These are phyloP conservation scores for Drosophila formosana DNA, from an alignment of 2,888 invertebrate genomes.

Conservation along the genomic window DNA sequence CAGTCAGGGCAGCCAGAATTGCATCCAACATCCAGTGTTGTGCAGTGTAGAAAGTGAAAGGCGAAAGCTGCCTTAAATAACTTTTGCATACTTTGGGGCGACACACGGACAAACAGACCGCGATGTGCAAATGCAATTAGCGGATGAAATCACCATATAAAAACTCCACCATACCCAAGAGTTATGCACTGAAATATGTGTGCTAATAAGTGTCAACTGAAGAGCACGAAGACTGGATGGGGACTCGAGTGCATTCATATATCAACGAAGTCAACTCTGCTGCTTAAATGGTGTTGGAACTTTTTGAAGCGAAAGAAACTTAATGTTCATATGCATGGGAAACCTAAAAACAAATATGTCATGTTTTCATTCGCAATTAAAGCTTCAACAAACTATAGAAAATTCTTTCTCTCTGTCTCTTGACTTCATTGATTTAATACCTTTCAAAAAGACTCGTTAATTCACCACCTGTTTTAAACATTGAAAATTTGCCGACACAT, in stretches of 20 bases:
- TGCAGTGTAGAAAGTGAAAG: slow-evolving; percentile 28
- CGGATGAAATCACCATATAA: slow-evolving; percentile 41
- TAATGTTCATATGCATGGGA: too few species aligned
- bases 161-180: slow-evolving; percentile 8
- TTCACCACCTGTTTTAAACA: not conserved
- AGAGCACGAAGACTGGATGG: not conserved
- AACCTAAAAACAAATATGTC: too few species aligned
- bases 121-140: slow-evolving; percentile 66
- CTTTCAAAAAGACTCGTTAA: not conserved
- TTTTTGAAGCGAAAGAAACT: too few species aligned
- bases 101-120: slow-evolving; percentile 39
- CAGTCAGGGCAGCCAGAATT: slow-evolving; percentile 22
- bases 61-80: slow-evolving; percentile 62
- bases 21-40: slow-evolving; percentile 24
- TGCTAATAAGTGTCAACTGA: slow-evolving; percentile 23
- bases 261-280: too few species aligned
- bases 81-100: slow-evolving; percentile 55
- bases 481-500: slow-evolving; percentile 1
- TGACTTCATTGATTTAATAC: not conserved
- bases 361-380: too few species aligned
- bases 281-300: too few species aligned
- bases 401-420: not conserved
- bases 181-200: slow-evolving; percentile 38
- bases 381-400: too few species aligned
- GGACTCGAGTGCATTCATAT: not conserved